Base-by-base conservation (phyloP, 1,140 invertebrate genomes). In the Apis laboriosa region DNA sequence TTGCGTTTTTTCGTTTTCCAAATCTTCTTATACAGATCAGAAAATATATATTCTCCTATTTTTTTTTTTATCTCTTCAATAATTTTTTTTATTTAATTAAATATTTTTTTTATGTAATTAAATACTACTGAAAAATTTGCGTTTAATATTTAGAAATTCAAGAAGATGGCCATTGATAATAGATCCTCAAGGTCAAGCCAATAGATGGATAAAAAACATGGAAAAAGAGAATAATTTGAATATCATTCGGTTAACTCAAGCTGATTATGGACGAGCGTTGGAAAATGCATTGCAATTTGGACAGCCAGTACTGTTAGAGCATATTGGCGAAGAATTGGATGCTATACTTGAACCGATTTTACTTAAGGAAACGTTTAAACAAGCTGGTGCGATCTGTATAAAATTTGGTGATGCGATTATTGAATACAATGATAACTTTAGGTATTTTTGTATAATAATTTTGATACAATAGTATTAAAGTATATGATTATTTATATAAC, bases 241-340 rank as follows among this genome's bases (percentile, higher is more conserved):
- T 81, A 95, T 98, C 12, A 97, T 98, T 64, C 96, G 97, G 84
- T 94, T 98, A 53, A 96, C 95, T 77, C 97, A 98, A 91, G 90
- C 95, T 0, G 98, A 99, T 93, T 98, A 99, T 91, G 95, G 97
- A 0, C 94, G 98, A 72, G 96, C 97, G 0, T 94, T 99, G 55
- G 98, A 99, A 94, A 99, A 98, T 92, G 97, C 97, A 28, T 97
- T 99, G 84, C 98, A 99, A 93, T 98, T 99, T 94, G 98, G 98
- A 7, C 96, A 97, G 88, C 98, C 98, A 15, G 96, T 95, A 80
- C 92, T 99, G 56, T 91, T 99, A 61, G 98, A 98, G 93, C 98
- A 98, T 91, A 95, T 99, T 72, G 95, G 95, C 1, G 97, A 99
- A 94, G 97, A 99, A 93, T 92, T 99, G 79, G 98, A 99, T 93